Base-by-base conservation (phyloP, 2,888 invertebrate species). In the Pediacus dermestoides region DNA sequence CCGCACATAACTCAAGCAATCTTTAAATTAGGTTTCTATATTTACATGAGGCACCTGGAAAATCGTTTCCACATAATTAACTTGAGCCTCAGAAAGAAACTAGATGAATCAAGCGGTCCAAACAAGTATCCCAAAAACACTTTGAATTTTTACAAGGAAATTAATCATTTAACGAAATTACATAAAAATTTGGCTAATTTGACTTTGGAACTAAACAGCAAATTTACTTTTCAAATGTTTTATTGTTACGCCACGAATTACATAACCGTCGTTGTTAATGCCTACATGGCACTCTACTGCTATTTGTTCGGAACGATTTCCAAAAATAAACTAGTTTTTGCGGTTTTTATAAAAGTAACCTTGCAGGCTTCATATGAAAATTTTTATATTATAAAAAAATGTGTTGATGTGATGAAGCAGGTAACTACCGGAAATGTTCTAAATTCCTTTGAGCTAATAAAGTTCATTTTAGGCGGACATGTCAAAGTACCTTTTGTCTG, bases 401-500 rank as follows among this genome's bases (percentile, higher is more conserved):
- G n/a, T n/a, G n/a, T n/a, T n/a, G n/a, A n/a, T n/a, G n/a, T n/a
- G n/a, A n/a, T n/a, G n/a, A n/a, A n/a, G n/a, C n/a, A n/a, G n/a
- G n/a, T n/a, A n/a, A n/a, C n/a, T n/a, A n/a, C n/a, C n/a, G n/a
- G n/a, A n/a, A n/a, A n/a, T n/a, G n/a, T n/a, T n/a, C n/a, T n/a
- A n/a, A n/a, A n/a, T n/a, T n/a, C n/a, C n/a, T n/a, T 23, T 23
- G n/a, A 23, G 9, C 9, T 23, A n/a, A 10, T 3, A 7, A 23
- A 23, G 9, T 28, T 3, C n/a, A 13, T 9, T 13, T 4, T 3
- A 28, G 10, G 28, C 28, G 3, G 3, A 11, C 7, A 30, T 25
- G n/a, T 45, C 44, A 2, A 48, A 40, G 23, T 3, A 11, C 23
- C 30, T 50, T 15, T 22, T 55, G 11, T 36, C 44, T 18, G 47